Percentiles rank a stretch among this genome's conserved stretches.
These are phyloP conservation scores for Norana najaformis DNA, from an alignment of 2,888 invertebrate species.

Conservation along the genomic window DNA sequence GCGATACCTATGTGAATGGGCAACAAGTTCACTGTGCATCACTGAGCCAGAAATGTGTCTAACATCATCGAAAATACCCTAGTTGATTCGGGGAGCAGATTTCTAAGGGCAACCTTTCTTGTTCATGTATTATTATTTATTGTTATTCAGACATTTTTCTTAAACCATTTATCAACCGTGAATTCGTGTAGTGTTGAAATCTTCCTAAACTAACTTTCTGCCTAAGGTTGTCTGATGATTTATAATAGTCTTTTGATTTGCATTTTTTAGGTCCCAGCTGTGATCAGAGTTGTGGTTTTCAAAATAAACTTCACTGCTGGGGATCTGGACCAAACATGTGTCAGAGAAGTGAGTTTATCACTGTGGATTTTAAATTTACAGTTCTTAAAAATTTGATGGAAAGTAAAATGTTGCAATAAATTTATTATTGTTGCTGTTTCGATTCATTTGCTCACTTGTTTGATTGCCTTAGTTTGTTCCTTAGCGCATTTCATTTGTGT, in stretches of 20 bases:
- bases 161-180: neutral
- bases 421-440: neutral
- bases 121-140: neutral
- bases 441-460: neutral
- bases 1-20: too few species aligned
- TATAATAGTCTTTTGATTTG: neutral
- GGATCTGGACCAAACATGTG: conserved; percentile 90
- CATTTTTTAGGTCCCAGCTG: conserved; percentile 8
- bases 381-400: neutral
- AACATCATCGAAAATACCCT: too few species aligned
- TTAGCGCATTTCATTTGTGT: neutral
- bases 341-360: conserved; percentile 72
- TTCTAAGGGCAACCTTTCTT: neutral
- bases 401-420: neutral
- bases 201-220: neutral
- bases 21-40: too few species aligned
- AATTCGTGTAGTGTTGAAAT: neutral
- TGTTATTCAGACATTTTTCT: neutral
- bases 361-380: neutral
- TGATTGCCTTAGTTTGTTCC: neutral
- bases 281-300: neutral
- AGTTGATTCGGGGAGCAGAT: neutral
- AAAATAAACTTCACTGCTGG: conserved; percentile 72
- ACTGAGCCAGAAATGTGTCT: too few species aligned
- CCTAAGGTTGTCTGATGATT: neutral